Evolutionary conservation across 2,113 vertebrate genomes (phyloP), one percentile per base, ranked within the genome.

Genomic region (Ascaphus truei): DNA sequence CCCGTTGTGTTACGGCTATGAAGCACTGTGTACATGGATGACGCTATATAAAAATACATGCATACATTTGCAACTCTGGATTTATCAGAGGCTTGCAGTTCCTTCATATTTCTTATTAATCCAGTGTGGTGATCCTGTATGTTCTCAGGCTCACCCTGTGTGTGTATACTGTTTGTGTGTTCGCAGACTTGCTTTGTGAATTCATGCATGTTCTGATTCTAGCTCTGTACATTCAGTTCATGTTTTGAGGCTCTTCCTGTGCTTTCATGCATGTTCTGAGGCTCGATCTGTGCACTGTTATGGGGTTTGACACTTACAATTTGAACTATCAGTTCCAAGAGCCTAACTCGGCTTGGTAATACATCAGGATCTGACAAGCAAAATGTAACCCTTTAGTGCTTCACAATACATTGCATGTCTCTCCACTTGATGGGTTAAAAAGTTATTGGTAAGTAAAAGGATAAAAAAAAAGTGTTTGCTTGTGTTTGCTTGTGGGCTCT

Each of bases 201-300:
- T 45, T 63, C 45, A 50, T 51, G 45, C 43, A 3, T 51, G 36
- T 39, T 37, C 23, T 60, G 37, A 60, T 13, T n/a, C 30, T 50
- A 50, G 61, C 45, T 18, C 39, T 63, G 61, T 20, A 63, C 60
- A 34, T 62, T 62, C 27, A 27, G 33, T 62, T 41, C 43, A 43
- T 63, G 61, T 50, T 16, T 30, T 6, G 61, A 63, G 45, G 61
- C 61, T 50, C 18, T 63, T 45, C 43, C 23, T 23, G 30, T 34
- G 45, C 45, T 50, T 50, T 50, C 61, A 63, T 63, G 61, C 61
- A 50, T 51, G 30, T 34, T 30, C 45, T 50, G 29, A 51, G 30
- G 20, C 47, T 50, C 30, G 50, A 29, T 31, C 47, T 22, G 20
- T 63, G 61, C 33, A 12, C 31, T 51, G 20, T 33, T 50, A 18